Percentiles rank a stretch among this genome's conserved stretches.
These are phyloP conservation scores for Botia almorhae DNA, from an alignment of 2,797 vertebrate species.

Conservation along the genomic window DNA sequence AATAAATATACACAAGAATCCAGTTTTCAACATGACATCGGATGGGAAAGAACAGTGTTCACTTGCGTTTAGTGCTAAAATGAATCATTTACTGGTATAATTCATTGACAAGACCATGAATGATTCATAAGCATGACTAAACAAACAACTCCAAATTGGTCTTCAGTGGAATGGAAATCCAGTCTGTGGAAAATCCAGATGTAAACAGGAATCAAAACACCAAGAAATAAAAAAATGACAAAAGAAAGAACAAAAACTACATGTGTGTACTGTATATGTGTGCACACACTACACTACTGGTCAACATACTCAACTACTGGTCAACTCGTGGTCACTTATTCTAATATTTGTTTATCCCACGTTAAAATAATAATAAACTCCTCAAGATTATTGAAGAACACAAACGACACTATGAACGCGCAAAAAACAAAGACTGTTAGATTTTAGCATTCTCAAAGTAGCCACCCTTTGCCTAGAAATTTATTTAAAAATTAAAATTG, in stretches of 20 bases:
- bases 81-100: conserved; percentile 74
- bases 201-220: conserved; percentile 53
- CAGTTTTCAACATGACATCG: conserved; percentile 57
- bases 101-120: conserved; percentile 76
- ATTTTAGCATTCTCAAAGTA: too few relatives aligned
- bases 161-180: conserved; percentile 61
- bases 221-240: conserved; percentile 55
- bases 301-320: too few relatives aligned
- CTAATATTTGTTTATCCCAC: too few relatives aligned
- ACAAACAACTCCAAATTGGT: conserved; percentile 56
- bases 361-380: too few relatives aligned
- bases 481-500: too few relatives aligned
- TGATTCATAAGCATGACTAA: conserved; percentile 69
- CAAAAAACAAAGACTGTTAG: too few relatives aligned
- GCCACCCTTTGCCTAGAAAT: too few relatives aligned
- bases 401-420: too few relatives aligned
- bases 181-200: conserved; percentile 55
- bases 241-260: conserved; percentile 10
- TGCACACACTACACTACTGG: not conserved
- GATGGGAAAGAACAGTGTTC: conserved; percentile 66
- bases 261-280: conserved; percentile 1
- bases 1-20: conserved; percentile 68
- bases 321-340: too few relatives aligned
- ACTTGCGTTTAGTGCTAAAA: conserved; percentile 71
- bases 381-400: too few relatives aligned